These are phyloP conservation scores for Melipona beecheii DNA, from an alignment of 2,888 invertebrate genomes.

Conservation along the genomic window DNA sequence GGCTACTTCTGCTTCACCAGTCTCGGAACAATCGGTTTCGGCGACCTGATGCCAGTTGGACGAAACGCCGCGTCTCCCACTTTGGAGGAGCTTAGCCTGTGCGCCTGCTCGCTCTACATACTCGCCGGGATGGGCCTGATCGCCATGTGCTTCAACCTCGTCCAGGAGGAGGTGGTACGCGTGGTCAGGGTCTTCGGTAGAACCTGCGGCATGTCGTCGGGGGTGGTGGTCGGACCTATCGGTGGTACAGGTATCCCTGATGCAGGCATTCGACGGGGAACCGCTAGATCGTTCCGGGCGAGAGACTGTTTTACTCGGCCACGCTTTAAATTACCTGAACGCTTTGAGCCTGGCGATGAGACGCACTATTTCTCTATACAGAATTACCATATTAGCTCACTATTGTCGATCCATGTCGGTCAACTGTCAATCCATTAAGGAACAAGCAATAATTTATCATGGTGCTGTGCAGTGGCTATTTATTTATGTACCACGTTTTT, in stretches of 20 bases:
- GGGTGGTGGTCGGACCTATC: slow-evolving; percentile 79
- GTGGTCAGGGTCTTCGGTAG: slow-evolving; percentile 85
- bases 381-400: not conserved
- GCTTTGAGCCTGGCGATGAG: slow-evolving; percentile 28
- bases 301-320: slow-evolving; percentile 27
- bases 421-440: not conserved
- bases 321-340: slow-evolving; percentile 31
- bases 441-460: not conserved
- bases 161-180: slow-evolving; percentile 90
- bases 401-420: not conserved
- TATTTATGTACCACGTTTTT: too few species aligned
- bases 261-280: slow-evolving; percentile 74
- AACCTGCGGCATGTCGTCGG: slow-evolving; percentile 81
- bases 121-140: slow-evolving; percentile 93
- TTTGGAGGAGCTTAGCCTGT: slow-evolving; percentile 88
- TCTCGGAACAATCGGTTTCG: slow-evolving; percentile 93
- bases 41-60: slow-evolving; percentile 90
- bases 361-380: not conserved
- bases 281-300: slow-evolving; percentile 53
- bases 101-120: slow-evolving; percentile 92
- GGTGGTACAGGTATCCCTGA: slow-evolving; percentile 79
- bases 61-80: slow-evolving; percentile 83
- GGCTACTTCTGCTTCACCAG: slow-evolving; percentile 92
- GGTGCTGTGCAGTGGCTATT: not conserved
- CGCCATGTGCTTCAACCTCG: slow-evolving; percentile 94